Conservation (phyloP, 1,140 invertebrate species). For the Lysiphlebus fabarum region DNA sequence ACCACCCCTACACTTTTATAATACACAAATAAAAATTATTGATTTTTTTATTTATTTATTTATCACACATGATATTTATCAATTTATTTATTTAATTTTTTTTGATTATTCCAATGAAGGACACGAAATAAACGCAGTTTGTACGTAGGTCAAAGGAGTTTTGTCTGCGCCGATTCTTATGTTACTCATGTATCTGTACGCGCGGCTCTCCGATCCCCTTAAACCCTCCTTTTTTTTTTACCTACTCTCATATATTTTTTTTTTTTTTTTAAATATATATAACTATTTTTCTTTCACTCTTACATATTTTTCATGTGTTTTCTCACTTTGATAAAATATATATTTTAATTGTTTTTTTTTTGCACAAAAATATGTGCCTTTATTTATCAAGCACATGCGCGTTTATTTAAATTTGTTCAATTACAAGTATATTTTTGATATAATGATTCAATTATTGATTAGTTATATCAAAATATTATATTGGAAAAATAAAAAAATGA, state of each 20-base stretch:
- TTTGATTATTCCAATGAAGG: neutral
- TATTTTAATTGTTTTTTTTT: neutral
- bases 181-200: slow-evolving; percentile 23
- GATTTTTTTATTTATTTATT: too few species aligned
- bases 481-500: too few species aligned
- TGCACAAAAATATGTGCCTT: slow-evolving; percentile 9
- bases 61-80: slow-evolving; percentile 5
- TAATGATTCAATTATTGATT: too few species aligned
- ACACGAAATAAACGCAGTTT: too few species aligned
- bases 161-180: slow-evolving; percentile 19
- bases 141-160: slow-evolving; percentile 7
- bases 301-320: neutral
- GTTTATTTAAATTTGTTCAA: slow-evolving; percentile 13
- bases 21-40: too few species aligned
- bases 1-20: too few species aligned
- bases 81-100: slow-evolving; percentile 7
- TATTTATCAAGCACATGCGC: slow-evolving; percentile 16
- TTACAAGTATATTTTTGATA: too few species aligned
- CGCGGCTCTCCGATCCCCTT: slow-evolving; percentile 20
- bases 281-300: neutral
- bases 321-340: slow-evolving; percentile 2
- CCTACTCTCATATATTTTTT: neutral
- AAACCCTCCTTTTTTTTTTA: neutral
- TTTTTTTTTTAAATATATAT: neutral
- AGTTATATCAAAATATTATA: too few species aligned